Conservation (phyloP, 2,113 vertebrate species). For the Silurus glanis region DNA sequence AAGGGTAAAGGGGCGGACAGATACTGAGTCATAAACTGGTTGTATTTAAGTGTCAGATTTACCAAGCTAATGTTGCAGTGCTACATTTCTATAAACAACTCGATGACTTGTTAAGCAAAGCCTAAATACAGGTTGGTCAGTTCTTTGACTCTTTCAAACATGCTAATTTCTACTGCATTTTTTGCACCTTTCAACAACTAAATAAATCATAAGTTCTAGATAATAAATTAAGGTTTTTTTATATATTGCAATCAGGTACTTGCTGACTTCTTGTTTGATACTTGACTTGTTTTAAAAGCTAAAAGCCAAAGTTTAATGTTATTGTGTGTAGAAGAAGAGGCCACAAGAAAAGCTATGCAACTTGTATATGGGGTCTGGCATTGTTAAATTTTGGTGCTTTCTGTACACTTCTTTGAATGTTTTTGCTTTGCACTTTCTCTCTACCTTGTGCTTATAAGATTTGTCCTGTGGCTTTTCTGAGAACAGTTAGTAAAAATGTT, state of each 20-base stretch:
- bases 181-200: not conserved
- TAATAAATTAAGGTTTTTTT: not conserved
- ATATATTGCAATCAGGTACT: not conserved
- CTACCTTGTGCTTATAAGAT: not conserved
- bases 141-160: not conserved
- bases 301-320: too few species aligned
- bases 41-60: conserved; percentile 22
- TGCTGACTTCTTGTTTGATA: not conserved
- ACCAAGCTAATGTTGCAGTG: not conserved
- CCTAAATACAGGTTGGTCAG: not conserved
- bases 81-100: not conserved
- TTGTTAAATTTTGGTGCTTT: not conserved
- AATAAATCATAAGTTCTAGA: not conserved
- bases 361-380: not conserved
- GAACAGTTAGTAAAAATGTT: not conserved
- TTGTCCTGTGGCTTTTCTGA: not conserved
- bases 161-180: not conserved
- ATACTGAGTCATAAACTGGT: conserved; percentile 9
- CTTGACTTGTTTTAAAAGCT: not conserved
- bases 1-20: conserved; percentile 14
- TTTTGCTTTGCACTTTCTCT: not conserved
- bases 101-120: not conserved
- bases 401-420: not conserved
- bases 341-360: too few species aligned
- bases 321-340: too few species aligned